Percentiles rank a stretch among this genome's conserved stretches.
phyloP scores from a whole-genome alignment of 2,113 vertebrate species.

The Xyrauchen texanus region DNA sequence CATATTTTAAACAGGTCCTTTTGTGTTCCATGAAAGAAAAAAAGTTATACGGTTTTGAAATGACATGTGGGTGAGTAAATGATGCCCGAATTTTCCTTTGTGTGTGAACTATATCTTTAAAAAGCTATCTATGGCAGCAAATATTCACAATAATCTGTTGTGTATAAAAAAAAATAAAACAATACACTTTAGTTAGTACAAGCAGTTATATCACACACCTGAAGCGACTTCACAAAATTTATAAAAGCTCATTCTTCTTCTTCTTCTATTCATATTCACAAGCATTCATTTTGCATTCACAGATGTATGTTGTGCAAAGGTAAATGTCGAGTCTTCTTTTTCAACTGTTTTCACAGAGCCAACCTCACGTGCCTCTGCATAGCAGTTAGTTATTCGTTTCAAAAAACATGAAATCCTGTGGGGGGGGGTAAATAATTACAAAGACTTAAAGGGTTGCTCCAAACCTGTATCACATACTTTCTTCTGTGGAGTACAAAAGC shows the following conservation, averaged over 20 bases:
- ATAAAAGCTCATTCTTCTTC: too few species aligned
- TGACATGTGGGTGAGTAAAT: background rate
- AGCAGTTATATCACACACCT: background rate
- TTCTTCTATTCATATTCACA: conserved; percentile 10
- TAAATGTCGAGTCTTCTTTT: background rate
- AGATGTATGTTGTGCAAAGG: background rate
- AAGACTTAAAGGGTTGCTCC: too few species aligned
- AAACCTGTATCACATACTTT: too few species aligned
- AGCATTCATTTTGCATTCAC: conserved; percentile 4
- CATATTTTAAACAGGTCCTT: too few species aligned
- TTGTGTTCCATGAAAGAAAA: too few species aligned
- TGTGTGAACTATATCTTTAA: conserved; percentile 4
- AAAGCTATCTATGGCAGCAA: background rate
- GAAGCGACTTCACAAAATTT: too few species aligned
- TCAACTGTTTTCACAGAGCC: background rate
- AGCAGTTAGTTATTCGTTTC: conserved; percentile 66
- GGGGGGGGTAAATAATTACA: conserved; percentile 9
- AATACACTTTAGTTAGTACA: conserved; percentile 20
- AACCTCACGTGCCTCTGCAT: background rate
- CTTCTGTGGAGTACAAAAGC: too few species aligned
- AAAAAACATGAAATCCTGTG: conserved; percentile 91
- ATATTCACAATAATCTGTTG: conserved; percentile 1
- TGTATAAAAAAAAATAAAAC: background rate
- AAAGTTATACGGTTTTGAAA: too few species aligned
- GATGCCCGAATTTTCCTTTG: background rate